Base-by-base conservation (phyloP, 2,113 vertebrate genomes). In the Gavialis gangeticus region DNA sequence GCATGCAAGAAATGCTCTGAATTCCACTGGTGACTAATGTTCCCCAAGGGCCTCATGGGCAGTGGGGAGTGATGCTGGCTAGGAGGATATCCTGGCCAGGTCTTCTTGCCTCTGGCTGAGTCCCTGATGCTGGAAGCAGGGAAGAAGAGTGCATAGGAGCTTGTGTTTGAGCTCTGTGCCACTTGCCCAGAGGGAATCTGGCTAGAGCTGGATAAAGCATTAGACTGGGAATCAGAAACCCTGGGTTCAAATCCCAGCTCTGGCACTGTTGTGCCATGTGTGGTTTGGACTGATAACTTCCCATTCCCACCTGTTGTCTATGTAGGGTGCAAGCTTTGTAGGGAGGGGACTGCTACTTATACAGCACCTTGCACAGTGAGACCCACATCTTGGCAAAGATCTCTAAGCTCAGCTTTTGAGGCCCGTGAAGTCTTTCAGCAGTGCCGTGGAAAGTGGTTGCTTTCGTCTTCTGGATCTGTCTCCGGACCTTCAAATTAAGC, bases 401-500 rank as follows among this genome's bases (percentile, higher is more conserved):
- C n/a, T 18, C 27, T 6, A 84, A 77, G 1, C 17, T 15, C 4
- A 75, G 27, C 15, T 19, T 85, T 85, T 27, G 75, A 2, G 2
- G 4, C 13, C 63, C 63, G 63, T 77, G 54, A 89, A n/a, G 19
- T n/a, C 15, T 21, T 18, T 46, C 77, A 54, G 2, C 4, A 75
- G 15, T 13, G 24, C 30, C 67, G 30, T 55, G 71, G 18, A 56
- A 86, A 59, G 13, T 18, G 2, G 27, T 67, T 73, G 10, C 22
- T 88, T 37, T 14, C 9, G 60, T 91, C 0, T 0, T 28, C 11
- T 2, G 19, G 34, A n/a, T 18, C 63, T 80, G 8, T 3, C 34
- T 34, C 28, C 59, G 57, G 37, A 67, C 77, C 85, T 90, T 12
- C 1, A 3, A 4, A 2, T 30, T 13, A 25, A 80, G 46, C 10